Conservation (phyloP, 35 echinoderm and acorn worm genomes). For the Heliocidaris tuberculata region DNA sequence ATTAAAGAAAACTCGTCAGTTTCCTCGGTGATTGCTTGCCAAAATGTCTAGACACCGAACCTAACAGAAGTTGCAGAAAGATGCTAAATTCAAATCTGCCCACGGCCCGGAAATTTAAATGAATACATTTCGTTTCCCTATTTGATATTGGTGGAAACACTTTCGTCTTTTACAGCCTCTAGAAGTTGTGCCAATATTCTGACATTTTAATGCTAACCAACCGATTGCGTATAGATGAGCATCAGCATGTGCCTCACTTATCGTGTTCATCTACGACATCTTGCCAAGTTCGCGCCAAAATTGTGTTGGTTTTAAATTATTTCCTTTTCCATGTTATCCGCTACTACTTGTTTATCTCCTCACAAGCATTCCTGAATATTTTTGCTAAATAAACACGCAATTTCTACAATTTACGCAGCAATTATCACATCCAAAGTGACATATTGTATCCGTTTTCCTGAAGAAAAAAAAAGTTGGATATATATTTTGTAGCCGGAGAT, state of each 20-base stretch:
- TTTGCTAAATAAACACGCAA: neutral
- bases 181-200: neutral
- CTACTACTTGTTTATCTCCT: neutral
- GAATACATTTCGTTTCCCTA: neutral
- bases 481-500: too few relatives aligned
- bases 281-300: neutral
- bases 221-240: neutral
- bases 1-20: neutral
- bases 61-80: neutral
- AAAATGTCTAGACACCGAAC: neutral
- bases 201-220: neutral
- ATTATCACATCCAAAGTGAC: slow-evolving; percentile 5
- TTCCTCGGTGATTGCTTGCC: neutral
- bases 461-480: neutral
- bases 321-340: slow-evolving; percentile 30
- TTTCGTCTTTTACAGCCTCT: neutral
- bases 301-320: neutral
- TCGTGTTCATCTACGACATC: neutral
- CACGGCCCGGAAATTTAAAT: neutral
- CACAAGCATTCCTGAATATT: neutral
- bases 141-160: neutral
- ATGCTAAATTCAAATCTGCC: neutral
- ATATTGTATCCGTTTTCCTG: neutral
- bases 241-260: neutral
- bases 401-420: neutral